Base-by-base conservation (phyloP, 2,113 vertebrate species). In the Mirza zaza region DNA sequence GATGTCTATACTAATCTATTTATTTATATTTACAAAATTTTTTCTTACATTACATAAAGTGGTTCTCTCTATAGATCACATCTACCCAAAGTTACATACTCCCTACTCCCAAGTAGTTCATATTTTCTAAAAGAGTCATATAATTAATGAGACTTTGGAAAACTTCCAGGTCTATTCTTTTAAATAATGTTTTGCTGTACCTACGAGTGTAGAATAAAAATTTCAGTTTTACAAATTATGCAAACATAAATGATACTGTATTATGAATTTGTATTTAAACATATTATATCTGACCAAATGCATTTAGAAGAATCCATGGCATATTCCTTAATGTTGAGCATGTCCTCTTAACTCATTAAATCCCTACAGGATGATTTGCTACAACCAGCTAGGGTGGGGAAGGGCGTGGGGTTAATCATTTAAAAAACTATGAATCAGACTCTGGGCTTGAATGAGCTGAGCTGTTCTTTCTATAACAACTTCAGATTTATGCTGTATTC, bases 351-450 rank as follows among this genome's bases (percentile, higher is more conserved):
- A 90, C 57, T 89, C 93, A 63, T 82, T 79, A 89, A 73, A 87
- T 57, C 57, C 65, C 65, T 92, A 20, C 50, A 80, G 63, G 45
- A 48, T 82, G 36, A 65, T 52, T 87, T 45, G 27, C 14, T 50
- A 5, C 52, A 29, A 11, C 52, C 70, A 76, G 21, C 36, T 12
- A 68, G 82, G 80, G 80, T 27, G 88, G 90, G 32, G 82, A 84
- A 55, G 85, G 79, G 94, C 2, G n/a, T 95, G 91, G 52, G 4
- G 27, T 17, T 91, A 68, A 94, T 93, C 61, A 55, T 90, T 95
- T 97, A 63, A 29, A 96, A 95, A 96, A 71, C 86, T 23, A 3
- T 97, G 98, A 97, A 57, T 97, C 93, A 97, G 79, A 87, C 68
- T 23, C 75, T 34, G 25, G 55, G 82, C 63, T 95, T 15, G 0